Conservation (phyloP, 37 sponge, comb jelly and placozoan genomes). For the Halichondria panicea region DNA sequence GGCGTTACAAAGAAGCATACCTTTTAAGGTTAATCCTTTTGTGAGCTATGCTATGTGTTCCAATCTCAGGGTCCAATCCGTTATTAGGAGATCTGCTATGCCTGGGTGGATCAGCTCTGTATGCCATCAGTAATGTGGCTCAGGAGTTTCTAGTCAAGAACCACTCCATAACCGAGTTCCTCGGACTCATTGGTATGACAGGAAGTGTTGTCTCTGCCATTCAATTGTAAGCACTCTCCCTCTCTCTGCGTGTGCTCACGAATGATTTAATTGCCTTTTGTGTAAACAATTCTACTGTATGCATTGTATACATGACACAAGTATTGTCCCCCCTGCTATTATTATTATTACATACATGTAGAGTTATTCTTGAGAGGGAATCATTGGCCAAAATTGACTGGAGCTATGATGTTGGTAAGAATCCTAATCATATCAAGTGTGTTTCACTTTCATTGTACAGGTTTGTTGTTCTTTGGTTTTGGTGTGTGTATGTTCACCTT, state of each 20-base stretch:
- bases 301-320: too few relatives aligned
- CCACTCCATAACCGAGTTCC: conserved; percentile 67
- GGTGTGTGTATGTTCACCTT: conserved; percentile 47
- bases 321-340: background rate
- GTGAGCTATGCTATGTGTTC: too few relatives aligned
- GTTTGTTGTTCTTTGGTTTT: conserved; percentile 55
- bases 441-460: conserved; percentile 14
- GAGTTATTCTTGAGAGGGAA: conserved; percentile 24
- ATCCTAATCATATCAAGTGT: background rate
- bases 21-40: too few relatives aligned
- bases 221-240: conserved; percentile 60
- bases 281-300: background rate
- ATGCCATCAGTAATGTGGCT: conserved; percentile 77
- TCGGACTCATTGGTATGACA: conserved; percentile 71
- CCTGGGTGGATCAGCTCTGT: conserved; percentile 64
- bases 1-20: background rate
- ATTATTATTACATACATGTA: background rate
- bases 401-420: conserved; percentile 13
- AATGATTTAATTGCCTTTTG: background rate
- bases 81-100: conserved; percentile 74
- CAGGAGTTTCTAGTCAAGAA: conserved; percentile 85
- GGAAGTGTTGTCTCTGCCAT: conserved; percentile 70
- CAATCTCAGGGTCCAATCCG: conserved; percentile 42
- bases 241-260: background rate
- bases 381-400: conserved; percentile 28